Conservation (phyloP, 2,113 vertebrate genomes). For the Gavia stellata region DNA sequence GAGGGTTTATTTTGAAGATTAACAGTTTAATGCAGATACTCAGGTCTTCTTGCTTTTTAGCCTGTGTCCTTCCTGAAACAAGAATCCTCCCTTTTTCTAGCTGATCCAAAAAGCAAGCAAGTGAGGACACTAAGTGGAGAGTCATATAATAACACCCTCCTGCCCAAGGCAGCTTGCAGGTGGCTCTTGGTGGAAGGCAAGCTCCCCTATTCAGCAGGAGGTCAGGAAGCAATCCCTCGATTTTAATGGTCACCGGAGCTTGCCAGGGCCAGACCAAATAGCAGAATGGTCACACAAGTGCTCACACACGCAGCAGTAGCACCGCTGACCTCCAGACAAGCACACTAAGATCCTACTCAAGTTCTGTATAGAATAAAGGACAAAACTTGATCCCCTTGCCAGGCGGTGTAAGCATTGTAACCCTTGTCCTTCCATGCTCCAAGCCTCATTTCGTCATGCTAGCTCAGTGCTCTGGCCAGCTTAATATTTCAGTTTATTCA, state of each 20-base stretch:
- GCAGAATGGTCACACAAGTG: neutral
- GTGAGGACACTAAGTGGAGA: constrained; percentile 47
- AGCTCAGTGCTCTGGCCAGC: neutral
- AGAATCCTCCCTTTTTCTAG: neutral
- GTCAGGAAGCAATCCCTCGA: accelerated
- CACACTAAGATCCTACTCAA: neutral
- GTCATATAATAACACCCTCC: neutral
- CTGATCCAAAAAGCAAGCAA: neutral
- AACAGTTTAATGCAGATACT: neutral
- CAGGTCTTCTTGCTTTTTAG: neutral
- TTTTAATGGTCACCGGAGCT: neutral
- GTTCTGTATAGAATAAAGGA: neutral
- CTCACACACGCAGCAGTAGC: neutral
- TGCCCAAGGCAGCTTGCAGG: neutral
- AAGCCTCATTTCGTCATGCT: neutral
- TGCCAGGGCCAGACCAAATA: neutral
- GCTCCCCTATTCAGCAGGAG: neutral
- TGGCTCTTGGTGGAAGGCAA: neutral
- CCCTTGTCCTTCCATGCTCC: neutral
- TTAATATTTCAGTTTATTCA: neutral
- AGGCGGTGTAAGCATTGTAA: neutral
- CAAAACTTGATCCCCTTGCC: neutral
- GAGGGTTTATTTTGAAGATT: neutral
- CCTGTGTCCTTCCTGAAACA: neutral
- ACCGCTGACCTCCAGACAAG: accelerated